These are phyloP conservation scores for Callionymus lyra DNA, from an alignment of 2,113 vertebrate genomes.

Conservation along the genomic window DNA sequence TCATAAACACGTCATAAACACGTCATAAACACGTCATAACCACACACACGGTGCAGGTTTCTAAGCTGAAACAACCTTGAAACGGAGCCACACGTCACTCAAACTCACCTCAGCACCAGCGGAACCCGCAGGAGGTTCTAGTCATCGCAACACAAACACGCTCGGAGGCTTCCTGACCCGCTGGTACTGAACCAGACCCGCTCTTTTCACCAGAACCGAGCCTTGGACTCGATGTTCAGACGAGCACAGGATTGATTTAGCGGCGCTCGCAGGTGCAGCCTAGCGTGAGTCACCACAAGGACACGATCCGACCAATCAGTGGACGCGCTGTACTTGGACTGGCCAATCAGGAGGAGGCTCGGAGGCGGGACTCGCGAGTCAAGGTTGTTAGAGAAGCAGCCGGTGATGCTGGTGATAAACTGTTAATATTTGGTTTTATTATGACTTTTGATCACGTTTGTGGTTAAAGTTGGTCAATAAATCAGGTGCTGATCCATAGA, in stretches of 20 bases:
- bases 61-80: too few species aligned
- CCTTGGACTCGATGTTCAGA: too few species aligned
- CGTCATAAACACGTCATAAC: too few species aligned
- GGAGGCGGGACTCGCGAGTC: constrained; percentile 11
- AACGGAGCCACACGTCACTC: too few species aligned
- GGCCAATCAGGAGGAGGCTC: constrained; percentile 31
- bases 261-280: constrained; percentile 20
- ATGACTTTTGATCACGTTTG: too few species aligned
- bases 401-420: not conserved
- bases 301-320: constrained; percentile 36
- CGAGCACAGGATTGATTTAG: constrained; percentile 37
- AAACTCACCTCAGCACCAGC: constrained; percentile 38
- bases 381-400: constrained; percentile 14
- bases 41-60: too few species aligned
- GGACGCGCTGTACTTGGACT: not conserved
- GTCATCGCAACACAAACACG: constrained; percentile 8
- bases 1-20: too few species aligned
- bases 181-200: too few species aligned
- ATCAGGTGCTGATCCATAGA: too few species aligned
- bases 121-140: constrained; percentile 6
- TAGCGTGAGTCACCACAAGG: constrained; percentile 2
- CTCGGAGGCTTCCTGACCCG: too few species aligned
- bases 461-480: too few species aligned
- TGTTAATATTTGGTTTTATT: too few species aligned
- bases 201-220: constrained; percentile 10